Evolutionary conservation across 2,797 vertebrate genomes (phyloP), one percentile per base, ranked within the genome.

Genomic region (Pelobates cultripes): DNA sequence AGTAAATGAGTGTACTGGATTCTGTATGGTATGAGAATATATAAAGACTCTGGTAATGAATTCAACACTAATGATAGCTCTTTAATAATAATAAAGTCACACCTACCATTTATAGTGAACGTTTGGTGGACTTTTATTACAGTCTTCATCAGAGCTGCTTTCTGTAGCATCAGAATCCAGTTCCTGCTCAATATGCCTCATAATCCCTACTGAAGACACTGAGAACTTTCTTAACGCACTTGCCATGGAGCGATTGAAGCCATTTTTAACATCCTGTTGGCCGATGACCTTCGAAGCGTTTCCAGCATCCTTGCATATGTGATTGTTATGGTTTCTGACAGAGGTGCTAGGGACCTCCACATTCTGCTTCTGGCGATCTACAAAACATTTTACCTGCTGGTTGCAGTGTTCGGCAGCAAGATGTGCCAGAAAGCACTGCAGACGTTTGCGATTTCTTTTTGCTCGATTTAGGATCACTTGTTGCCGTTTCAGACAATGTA

Each of bases 91-190:
- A 28, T 28, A 28, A 28, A 28, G 28, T 28, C 28, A 28, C 28
- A 97, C 97, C 97, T 94, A 99, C 97, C 90, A 42, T 13, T 57
- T 83, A 86, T 92, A 84, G 83, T 85, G 69, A 79, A 88, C 79
- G 85, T 87, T 90, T 87, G 84, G 75, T 87, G 89, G 43, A 70
- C 73, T 85, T 51, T 87, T 91, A 69, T 93, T 91, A 84, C 86
- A 87, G 74, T 98, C 97, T 5, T 98, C 97, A 72, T 97, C 97
- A 79, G 97, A 97, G 91, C 97, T 97, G 94, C 95, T 97, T 80
- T 92, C 95, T 0, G 97, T 98, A 80, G 94, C 96, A 75, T 99
- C 97, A 0, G 97, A 98, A 91, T 98, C 97, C 90, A 97, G 86
- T 79, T 90, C 92, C 81, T 93, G 91, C 91, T 96, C 92, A 79